These are phyloP conservation scores for Mongoloraphidia duomilia DNA, from an alignment of 2,888 invertebrate species.

Conservation along the genomic window DNA sequence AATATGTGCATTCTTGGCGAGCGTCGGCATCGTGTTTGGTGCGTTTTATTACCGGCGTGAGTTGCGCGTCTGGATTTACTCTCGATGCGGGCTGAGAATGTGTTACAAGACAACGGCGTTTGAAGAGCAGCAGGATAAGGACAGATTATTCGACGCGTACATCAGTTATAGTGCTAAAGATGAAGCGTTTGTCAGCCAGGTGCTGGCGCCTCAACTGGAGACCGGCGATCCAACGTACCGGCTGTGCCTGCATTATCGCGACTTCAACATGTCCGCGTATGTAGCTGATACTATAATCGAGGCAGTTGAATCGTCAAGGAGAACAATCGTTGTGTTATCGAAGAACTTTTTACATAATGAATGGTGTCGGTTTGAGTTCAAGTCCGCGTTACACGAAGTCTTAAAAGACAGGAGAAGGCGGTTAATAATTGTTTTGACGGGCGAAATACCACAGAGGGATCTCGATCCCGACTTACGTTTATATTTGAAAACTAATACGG, in stretches of 20 bases:
- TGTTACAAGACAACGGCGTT: slow-evolving; percentile 73
- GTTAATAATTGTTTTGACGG: slow-evolving; percentile 79
- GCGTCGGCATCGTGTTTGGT: slow-evolving; percentile 61
- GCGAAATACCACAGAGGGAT: slow-evolving; percentile 77
- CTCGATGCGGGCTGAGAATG: slow-evolving; percentile 70
- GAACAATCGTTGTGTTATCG: slow-evolving; percentile 80
- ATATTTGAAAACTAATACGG: slow-evolving; percentile 80
- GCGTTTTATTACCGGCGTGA: slow-evolving; percentile 70
- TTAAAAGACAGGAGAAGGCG: slow-evolving; percentile 73
- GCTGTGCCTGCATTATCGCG: slow-evolving; percentile 81
- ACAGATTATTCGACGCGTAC: slow-evolving; percentile 87
- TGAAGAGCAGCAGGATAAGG: slow-evolving; percentile 68
- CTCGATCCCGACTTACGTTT: slow-evolving; percentile 81
- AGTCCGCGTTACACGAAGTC: slow-evolving; percentile 82
- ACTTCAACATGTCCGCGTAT: slow-evolving; percentile 76
- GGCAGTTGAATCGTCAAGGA: slow-evolving; percentile 79
- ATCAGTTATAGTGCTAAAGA: slow-evolving; percentile 89
- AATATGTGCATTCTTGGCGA: slow-evolving; percentile 60
- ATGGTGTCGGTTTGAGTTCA: slow-evolving; percentile 91
- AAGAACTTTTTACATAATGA: slow-evolving; percentile 89
- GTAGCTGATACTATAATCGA: slow-evolving; percentile 86
- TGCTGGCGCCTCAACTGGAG: slow-evolving; percentile 77
- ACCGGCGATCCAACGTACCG: slow-evolving; percentile 67
- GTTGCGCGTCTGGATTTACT: slow-evolving; percentile 73
- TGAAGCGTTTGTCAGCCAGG: slow-evolving; percentile 79